Evolutionary conservation across 2,113 vertebrate genomes (phyloP).

Genomic region (Paracanthobrama guichenoti): DNA sequence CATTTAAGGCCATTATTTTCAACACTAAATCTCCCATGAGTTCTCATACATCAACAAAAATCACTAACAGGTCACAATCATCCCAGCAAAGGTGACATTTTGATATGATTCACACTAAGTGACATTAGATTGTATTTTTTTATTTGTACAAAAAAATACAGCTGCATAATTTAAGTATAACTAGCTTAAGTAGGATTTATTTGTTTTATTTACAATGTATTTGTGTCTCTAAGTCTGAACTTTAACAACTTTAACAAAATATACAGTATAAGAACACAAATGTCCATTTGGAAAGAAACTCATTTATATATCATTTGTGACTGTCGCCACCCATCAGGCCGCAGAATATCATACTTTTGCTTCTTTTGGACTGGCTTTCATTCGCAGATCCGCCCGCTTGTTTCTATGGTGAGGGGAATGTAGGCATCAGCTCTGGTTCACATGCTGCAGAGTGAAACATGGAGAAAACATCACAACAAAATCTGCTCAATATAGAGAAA

Average conservation of each 20-base stretch:
- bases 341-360: constrained; percentile 77
- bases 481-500: neutral
- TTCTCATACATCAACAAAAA: neutral
- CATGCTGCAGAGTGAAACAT: constrained; percentile 75
- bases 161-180: neutral
- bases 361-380: constrained; percentile 79
- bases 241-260: no score
- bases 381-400: constrained; percentile 69
- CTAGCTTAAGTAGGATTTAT: neutral
- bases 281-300: neutral
- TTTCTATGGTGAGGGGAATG: constrained; percentile 97
- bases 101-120: neutral
- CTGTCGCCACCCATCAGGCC: neutral
- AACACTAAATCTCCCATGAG: neutral
- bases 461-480: neutral
- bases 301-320: neutral
- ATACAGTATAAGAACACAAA: neutral
- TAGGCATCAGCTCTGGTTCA: constrained; percentile 95
- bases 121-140: neutral
- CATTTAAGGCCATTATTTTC: neutral
- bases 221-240: neutral
- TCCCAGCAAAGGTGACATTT: neutral
- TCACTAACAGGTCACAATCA: neutral
- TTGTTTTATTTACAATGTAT: neutral
- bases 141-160: neutral